These are phyloP conservation scores for Stomatorhinus walkeri DNA, from an alignment of 2,797 vertebrate species.

Conservation along the genomic window DNA sequence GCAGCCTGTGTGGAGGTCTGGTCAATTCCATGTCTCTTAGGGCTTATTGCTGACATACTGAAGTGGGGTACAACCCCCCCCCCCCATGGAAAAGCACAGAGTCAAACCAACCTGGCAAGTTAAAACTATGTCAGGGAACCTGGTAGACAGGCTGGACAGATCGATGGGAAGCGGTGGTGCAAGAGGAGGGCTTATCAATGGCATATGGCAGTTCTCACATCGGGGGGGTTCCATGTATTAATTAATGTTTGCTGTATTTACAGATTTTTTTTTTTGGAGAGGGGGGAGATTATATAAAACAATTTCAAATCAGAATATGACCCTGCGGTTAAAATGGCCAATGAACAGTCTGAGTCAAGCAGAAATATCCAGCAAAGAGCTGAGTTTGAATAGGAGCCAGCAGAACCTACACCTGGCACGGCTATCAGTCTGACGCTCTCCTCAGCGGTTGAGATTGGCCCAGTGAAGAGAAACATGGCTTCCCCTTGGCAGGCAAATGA, in stretches of 20 bases:
- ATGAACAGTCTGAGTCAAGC: neutral
- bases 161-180: neutral
- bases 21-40: neutral
- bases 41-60: neutral
- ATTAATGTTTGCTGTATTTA: neutral
- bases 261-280: neutral
- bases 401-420: neutral
- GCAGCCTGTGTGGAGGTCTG: neutral
- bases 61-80: neutral
- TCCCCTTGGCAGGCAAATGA: neutral
- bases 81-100: neutral
- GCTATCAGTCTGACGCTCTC: neutral
- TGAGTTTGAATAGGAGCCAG: neutral
- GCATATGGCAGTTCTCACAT: neutral
- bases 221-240: neutral
- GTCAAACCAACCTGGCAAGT: neutral
- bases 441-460: neutral
- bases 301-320: neutral
- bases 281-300: neutral
- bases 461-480: neutral
- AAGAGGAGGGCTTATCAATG: neutral
- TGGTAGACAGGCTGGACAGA: neutral
- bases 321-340: neutral
- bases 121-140: neutral
- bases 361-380: neutral